These are phyloP conservation scores for Drosophila erecta DNA, from an alignment of 1,140 invertebrate species.

Conservation along the genomic window DNA sequence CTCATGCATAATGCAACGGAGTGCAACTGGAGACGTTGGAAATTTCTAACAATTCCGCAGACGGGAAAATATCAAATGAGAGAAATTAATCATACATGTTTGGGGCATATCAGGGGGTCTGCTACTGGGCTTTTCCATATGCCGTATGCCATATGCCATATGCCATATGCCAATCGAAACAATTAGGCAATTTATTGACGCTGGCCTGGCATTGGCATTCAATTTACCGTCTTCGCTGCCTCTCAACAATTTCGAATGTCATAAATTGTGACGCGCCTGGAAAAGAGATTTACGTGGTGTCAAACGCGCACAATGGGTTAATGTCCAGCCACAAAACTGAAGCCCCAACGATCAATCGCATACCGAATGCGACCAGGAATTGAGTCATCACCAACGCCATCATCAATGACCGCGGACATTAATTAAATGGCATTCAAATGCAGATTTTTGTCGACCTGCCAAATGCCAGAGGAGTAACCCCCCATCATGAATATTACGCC, in stretches of 20 bases:
- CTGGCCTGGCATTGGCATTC: constrained; percentile 66
- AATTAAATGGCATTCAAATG: constrained; percentile 65
- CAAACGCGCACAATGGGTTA: constrained; percentile 22
- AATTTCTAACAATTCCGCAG: constrained; percentile 62
- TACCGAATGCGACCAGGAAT: constrained; percentile 24
- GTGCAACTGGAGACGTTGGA: constrained; percentile 64
- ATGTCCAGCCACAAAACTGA: constrained; percentile 21
- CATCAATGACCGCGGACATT: constrained; percentile 36
- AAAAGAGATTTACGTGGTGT: constrained; percentile 17
- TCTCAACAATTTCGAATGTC: constrained; percentile 49
- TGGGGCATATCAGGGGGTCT: constrained; percentile 6
- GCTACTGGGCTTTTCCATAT: constrained; percentile 61
- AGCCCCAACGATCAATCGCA: constrained; percentile 21
- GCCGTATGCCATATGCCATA: constrained; percentile 11
- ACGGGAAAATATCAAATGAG: constrained; percentile 5
- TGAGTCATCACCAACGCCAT: constrained; percentile 61
- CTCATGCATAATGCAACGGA: constrained; percentile 71
- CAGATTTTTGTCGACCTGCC: constrained; percentile 48
- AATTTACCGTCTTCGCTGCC: constrained; percentile 49
- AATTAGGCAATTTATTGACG: constrained; percentile 66
- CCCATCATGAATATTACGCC: constrained; percentile 20
- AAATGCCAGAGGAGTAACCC: constrained; percentile 22
- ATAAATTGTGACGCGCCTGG: constrained; percentile 53
- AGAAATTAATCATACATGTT: constrained; percentile 36
- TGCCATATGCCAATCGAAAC: constrained; percentile 48